These are phyloP conservation scores for Myioborus miniatus DNA, from an alignment of 2,797 vertebrate species.

Conservation along the genomic window DNA sequence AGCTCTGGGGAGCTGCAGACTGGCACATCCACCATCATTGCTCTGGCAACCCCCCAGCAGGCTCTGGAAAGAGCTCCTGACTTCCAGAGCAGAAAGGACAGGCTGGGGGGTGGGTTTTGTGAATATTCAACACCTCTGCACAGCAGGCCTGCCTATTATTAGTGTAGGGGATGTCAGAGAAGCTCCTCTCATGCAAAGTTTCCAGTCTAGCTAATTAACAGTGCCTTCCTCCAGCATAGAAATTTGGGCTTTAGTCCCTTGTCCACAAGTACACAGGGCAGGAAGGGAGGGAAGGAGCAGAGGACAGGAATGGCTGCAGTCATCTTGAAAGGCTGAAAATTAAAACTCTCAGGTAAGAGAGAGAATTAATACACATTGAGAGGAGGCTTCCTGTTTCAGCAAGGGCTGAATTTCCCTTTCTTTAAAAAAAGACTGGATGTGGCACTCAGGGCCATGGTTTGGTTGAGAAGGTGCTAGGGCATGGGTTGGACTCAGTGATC, in stretches of 20 bases:
- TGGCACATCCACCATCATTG: not conserved
- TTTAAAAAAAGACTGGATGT: not conserved
- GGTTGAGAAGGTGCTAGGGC: not conserved
- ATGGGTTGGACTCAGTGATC: not conserved
- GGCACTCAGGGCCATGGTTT: not conserved
- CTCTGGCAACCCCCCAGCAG: not conserved
- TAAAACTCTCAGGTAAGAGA: not conserved
- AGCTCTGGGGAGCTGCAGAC: not conserved
- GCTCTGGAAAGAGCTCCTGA: conserved; percentile 12
- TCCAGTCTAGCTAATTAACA: not conserved
- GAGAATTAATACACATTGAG: fast-evolving
- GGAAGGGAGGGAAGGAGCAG: not conserved
- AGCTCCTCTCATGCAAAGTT: not conserved
- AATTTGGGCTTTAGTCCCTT: not conserved
- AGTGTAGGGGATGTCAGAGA: not conserved
- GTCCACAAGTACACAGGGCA: not conserved
- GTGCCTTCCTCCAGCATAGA: not conserved
- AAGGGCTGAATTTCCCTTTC: not conserved
- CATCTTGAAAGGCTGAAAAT: not conserved
- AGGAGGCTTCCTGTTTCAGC: not conserved
- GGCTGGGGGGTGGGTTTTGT: not conserved
- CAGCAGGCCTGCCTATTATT: not conserved
- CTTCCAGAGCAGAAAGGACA: not conserved
- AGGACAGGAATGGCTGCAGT: not conserved
- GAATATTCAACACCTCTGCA: conserved; percentile 46